Evolutionary conservation across 2,113 vertebrate species (phyloP), one percentile per base, ranked within the genome.

Genomic region (Oreochromis spilurus): DNA sequence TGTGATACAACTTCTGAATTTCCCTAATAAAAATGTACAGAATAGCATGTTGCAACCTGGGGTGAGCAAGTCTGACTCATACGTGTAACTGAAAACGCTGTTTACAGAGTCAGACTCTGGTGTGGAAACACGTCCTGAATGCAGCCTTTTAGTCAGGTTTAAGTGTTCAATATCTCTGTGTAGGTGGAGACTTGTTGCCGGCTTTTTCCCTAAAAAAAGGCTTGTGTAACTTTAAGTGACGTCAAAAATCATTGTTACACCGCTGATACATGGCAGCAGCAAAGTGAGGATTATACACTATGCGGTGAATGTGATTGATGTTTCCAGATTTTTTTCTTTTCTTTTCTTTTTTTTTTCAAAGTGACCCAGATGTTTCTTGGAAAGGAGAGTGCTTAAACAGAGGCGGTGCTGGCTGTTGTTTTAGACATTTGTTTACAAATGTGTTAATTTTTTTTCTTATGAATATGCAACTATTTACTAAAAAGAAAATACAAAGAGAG

Each of bases 11-110:
- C 72, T 54, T 38, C 34, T 86, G 29, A 89, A 86, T 83, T 79
- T 87, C 79, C 87, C 82, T 85, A 84, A 86, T 88, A 85, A 81
- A 92, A 84, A 87, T 83, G 45, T 34, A 82, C 81, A 58, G 78
- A 85, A 78, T 79, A 88, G 83, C 94, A 17, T 93, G 93, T 93
- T 88, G 87, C 85, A 85, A 90, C 90, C 87, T 91, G 87, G 84
- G 78, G 57, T 45, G 84, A 93, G 53, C 48, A 70, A 24, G 38
- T 62, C 78, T 94, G 94, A 94, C 79, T 95, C 93, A 92, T 85
- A 81, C 45, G 60, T 83, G 89, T 93, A 92, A 92, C 91, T 77
- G 91, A 91, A 93, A 91, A 90, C 24, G 45, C 81, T 94, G 92
- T 94, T 94, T 93, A 93, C 89, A 91, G 62, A 91, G 86, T 90